Percentiles rank a stretch among this genome's conserved stretches.
Evolutionary conservation across 1,140 invertebrate species (phyloP).

Genomic region (Bombus consobrinus): DNA sequence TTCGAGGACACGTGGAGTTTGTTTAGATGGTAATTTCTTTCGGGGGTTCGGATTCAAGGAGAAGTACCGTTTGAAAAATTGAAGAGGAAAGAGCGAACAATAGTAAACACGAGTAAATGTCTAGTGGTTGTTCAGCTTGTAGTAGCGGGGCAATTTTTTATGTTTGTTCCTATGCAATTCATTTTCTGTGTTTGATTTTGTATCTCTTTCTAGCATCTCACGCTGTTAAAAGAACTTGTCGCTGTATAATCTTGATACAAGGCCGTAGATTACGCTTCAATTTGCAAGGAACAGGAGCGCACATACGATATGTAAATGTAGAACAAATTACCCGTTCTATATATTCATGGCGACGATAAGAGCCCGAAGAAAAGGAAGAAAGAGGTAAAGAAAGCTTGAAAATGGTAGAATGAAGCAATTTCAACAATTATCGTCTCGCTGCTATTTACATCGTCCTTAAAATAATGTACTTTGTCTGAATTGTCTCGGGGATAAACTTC

Average conservation of each 20-base stretch:
- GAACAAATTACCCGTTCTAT: neutral
- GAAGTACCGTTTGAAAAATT: neutral
- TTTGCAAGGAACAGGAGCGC: neutral
- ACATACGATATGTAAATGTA: neutral
- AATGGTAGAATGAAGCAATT: neutral
- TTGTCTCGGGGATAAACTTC: neutral
- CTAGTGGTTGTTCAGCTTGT: neutral
- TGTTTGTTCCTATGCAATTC: neutral
- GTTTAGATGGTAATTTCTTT: conserved; percentile 17
- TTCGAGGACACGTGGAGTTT: neutral
- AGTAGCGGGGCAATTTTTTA: too few species aligned
- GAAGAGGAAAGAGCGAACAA: neutral
- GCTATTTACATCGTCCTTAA: too few species aligned
- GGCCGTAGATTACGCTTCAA: neutral
- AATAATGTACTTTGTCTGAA: neutral
- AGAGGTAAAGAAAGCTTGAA: neutral
- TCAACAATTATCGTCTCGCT: neutral
- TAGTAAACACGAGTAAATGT: neutral
- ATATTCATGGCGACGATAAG: neutral
- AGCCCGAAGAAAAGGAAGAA: too few species aligned
- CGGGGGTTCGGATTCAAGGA: neutral
- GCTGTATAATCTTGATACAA: neutral
- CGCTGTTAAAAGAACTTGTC: neutral
- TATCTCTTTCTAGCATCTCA: neutral
- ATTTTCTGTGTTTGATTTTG: neutral